Percentiles rank a stretch among this genome's conserved stretches.
phyloP scores from a whole-genome alignment of 2,113 vertebrate genomes.

The Sclerurus mexicanus region DNA sequence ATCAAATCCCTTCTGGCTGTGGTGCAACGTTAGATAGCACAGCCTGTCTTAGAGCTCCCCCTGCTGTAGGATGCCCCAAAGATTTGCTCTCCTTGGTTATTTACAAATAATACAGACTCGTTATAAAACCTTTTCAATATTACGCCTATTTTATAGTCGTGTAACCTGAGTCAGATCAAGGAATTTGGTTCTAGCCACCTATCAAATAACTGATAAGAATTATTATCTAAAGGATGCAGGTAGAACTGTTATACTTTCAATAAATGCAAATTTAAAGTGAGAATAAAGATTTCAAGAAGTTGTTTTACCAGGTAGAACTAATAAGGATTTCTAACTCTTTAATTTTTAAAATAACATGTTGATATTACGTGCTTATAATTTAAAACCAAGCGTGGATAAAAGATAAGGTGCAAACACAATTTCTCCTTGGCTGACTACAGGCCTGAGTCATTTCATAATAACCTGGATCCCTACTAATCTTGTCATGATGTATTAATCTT shows the following conservation, averaged over 20 bases:
- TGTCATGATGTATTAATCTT: background rate
- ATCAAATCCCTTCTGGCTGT: background rate
- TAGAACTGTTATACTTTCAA: background rate
- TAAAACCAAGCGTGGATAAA: background rate
- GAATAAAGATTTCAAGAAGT: background rate
- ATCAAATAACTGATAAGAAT: background rate
- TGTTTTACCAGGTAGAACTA: background rate
- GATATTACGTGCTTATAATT: background rate
- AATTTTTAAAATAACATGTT: background rate
- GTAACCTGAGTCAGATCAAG: background rate
- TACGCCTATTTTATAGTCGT: background rate
- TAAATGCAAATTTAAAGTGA: background rate
- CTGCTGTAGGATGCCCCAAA: conserved; percentile 6
- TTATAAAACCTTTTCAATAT: background rate
- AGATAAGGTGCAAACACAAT: background rate
- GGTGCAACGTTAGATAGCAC: background rate
- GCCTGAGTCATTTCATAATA: background rate
- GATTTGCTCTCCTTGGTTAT: background rate
- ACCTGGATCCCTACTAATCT: background rate
- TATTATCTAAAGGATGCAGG: background rate
- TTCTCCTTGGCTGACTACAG: background rate
- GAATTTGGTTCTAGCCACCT: accelerated
- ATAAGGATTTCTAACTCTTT: background rate
- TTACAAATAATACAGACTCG: accelerated
- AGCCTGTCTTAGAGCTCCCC: conserved; percentile 57